Percentiles rank a stretch among this genome's conserved stretches.
These are phyloP conservation scores for Chymomyza fuscimana DNA, from an alignment of 2,888 invertebrate genomes.

Conservation along the genomic window DNA sequence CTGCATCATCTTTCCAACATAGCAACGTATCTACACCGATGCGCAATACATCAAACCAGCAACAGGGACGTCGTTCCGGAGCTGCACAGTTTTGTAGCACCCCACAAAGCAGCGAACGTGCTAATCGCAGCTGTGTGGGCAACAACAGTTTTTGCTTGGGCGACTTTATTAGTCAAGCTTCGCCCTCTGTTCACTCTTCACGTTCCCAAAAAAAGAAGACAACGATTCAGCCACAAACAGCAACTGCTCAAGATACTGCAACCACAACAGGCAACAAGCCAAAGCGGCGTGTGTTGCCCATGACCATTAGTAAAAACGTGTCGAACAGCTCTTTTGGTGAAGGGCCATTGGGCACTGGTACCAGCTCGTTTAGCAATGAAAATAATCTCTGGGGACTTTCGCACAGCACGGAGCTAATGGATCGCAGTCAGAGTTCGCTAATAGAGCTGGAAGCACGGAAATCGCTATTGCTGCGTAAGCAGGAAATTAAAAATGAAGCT, in stretches of 20 bases:
- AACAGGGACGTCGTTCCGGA: slow-evolving; percentile 36
- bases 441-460: slow-evolving; percentile 73
- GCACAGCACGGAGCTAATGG: slow-evolving; percentile 70
- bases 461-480: slow-evolving; percentile 65
- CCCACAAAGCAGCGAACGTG: slow-evolving; percentile 48
- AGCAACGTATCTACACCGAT: slow-evolving; percentile 27
- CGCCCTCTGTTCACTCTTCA: slow-evolving; percentile 22
- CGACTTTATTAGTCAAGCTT: slow-evolving; percentile 71
- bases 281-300: slow-evolving; percentile 77
- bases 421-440: slow-evolving; percentile 66
- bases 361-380: slow-evolving; percentile 78
- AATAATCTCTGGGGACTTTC: slow-evolving; percentile 76
- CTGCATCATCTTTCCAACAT: slow-evolving; percentile 20
- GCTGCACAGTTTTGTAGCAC: slow-evolving; percentile 49
- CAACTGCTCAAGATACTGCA: slow-evolving; percentile 9
- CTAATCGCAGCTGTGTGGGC: slow-evolving; percentile 41
- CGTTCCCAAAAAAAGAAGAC: slow-evolving; percentile 59
- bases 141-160: slow-evolving; percentile 71
- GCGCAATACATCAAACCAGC: slow-evolving; percentile 11
- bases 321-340: slow-evolving; percentile 53
- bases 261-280: slow-evolving; percentile 52
- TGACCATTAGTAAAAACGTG: slow-evolving; percentile 65
- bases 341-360: slow-evolving; percentile 40
- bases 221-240: slow-evolving; percentile 36
- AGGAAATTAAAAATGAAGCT: slow-evolving; percentile 67